A percentile compares a stretch with the other conserved stretches of the same genome.
Conservation (phyloP, 2,113 vertebrate species). For the Drymodes brunneopygia region DNA sequence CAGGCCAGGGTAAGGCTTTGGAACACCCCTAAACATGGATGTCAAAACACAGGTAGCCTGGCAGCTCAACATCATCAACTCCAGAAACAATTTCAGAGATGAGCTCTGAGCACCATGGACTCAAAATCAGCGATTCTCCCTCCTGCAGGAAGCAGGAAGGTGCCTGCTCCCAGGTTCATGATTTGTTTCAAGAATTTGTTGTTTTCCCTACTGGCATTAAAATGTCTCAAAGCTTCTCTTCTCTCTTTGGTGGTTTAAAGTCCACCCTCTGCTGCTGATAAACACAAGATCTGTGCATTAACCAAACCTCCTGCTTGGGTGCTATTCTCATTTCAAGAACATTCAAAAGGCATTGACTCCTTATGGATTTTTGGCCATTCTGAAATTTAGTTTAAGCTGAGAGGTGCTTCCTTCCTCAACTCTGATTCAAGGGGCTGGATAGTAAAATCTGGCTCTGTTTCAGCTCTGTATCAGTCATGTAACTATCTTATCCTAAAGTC, state of each 20-base stretch:
- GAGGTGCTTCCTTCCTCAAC: not conserved
- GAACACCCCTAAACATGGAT: accelerated
- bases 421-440: not conserved
- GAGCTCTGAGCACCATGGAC: not conserved
- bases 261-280: not conserved
- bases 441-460: not conserved
- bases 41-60: accelerated
- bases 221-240: not conserved
- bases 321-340: not conserved
- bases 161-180: not conserved
- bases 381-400: not conserved
- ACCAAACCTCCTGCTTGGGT: not conserved
- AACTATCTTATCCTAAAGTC: not conserved
- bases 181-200: not conserved
- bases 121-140: not conserved
- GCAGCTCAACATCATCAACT: not conserved
- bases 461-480: not conserved
- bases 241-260: not conserved
- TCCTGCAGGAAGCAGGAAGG: not conserved
- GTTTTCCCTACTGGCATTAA: not conserved
- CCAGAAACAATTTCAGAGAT: not conserved
- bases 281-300: not conserved
- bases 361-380: not conserved
- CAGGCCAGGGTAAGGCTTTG: not conserved
- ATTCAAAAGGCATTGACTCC: not conserved